Percentiles rank a stretch among this genome's conserved stretches.
These are phyloP conservation scores for Amniataba percoides DNA, from an alignment of 2,797 vertebrate genomes.

Conservation along the genomic window DNA sequence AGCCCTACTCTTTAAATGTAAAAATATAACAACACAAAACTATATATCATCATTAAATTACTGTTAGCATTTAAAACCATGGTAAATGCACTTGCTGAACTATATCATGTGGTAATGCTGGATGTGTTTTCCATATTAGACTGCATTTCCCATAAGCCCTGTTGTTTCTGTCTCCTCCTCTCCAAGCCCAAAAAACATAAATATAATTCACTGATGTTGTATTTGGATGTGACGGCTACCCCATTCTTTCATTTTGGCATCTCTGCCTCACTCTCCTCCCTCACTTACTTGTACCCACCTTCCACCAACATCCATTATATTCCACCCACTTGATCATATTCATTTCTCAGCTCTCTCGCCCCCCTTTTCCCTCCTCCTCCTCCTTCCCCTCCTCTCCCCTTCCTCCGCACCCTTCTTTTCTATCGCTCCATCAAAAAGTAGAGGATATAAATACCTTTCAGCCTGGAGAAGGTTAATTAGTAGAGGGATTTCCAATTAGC, in stretches of 20 bases:
- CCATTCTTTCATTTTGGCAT: constrained; percentile 2
- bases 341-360: constrained; percentile 31
- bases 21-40: neutral
- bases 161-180: neutral
- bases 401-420: constrained; percentile 13
- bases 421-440: constrained; percentile 70
- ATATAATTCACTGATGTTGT: neutral
- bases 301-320: constrained; percentile 21
- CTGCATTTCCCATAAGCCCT: neutral
- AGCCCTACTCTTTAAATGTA: neutral
- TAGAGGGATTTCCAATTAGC: constrained; percentile 87
- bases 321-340: constrained; percentile 44
- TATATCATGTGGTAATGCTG: neutral
- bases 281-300: constrained; percentile 39
- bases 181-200: neutral
- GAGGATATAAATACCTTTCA: constrained; percentile 85
- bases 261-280: neutral
- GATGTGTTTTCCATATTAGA: neutral
- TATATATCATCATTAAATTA: neutral
- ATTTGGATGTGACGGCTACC: neutral
- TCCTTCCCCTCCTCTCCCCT: neutral
- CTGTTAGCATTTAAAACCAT: neutral
- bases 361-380: constrained; percentile 20
- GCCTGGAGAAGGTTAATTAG: constrained; percentile 88
- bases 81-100: neutral